phyloP scores from a whole-genome alignment of 2,113 vertebrate species.

The Cavia porcellus region DNA sequence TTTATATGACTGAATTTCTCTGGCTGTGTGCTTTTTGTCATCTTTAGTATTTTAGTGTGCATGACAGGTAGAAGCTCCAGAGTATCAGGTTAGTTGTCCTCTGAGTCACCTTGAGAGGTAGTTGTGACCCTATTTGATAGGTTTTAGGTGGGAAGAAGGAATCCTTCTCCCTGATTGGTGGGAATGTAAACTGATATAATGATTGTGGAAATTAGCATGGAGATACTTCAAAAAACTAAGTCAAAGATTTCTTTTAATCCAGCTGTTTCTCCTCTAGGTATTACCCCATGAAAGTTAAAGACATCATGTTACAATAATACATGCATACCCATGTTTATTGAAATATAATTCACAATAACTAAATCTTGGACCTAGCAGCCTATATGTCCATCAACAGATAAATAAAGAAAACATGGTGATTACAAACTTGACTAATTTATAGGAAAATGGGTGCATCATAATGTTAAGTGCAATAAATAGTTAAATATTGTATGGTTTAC shows the following conservation, averaged over 20 bases:
- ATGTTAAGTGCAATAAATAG: not conserved
- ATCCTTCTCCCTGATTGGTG: not conserved
- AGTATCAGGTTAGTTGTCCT: not conserved
- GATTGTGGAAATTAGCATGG: not conserved
- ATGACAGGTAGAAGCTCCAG: not conserved
- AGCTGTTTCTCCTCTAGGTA: not conserved
- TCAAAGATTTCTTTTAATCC: not conserved
- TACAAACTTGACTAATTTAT: not conserved
- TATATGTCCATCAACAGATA: not conserved
- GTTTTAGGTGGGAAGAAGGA: not conserved
- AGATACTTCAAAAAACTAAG: not conserved
- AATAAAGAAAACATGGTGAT: not conserved
- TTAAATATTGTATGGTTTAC: not conserved
- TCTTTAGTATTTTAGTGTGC: not conserved
- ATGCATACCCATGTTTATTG: not conserved
- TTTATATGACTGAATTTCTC: not conserved
- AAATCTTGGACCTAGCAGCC: not conserved
- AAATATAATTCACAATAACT: not conserved
- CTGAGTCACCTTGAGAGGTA: not conserved
- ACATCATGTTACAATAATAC: not conserved
- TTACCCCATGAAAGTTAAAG: not conserved
- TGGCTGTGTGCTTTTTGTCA: not conserved
- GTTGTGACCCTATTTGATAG: not conserved
- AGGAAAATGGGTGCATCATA: not conserved
- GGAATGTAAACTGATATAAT: not conserved